A percentile compares a stretch with the other conserved stretches of the same genome.
phyloP scores from a whole-genome alignment of 2,797 vertebrate genomes.

The Poeciliopsis gracilis region DNA sequence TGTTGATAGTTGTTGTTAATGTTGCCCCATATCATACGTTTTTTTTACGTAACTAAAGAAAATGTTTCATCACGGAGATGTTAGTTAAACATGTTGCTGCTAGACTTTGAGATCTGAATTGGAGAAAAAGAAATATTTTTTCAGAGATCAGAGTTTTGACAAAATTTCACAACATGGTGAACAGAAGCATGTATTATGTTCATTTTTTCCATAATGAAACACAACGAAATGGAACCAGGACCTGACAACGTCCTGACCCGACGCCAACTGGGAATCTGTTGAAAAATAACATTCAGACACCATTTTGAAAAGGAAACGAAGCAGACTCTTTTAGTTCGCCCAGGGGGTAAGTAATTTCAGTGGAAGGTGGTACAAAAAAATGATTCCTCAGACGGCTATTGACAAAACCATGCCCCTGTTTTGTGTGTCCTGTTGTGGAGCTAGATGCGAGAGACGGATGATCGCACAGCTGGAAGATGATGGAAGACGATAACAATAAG shows the following conservation, averaged over 20 bases:
- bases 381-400: not conserved
- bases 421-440: not conserved
- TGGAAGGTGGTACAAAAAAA: not conserved
- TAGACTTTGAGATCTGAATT: not conserved
- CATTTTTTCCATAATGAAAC: no score
- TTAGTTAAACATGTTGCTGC: not conserved
- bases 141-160: not conserved
- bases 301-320: not conserved
- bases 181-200: not conserved
- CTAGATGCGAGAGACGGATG: not conserved
- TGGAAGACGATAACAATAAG: fast-evolving
- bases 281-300: not conserved
- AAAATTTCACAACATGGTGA: not conserved
- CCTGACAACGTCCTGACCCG: not conserved
- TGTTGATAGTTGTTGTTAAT: no score
- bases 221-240: not conserved
- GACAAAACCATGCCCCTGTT: not conserved
- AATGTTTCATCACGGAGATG: no score
- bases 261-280: not conserved
- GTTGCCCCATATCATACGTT: no score
- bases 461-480: slow-evolving; percentile 23
- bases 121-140: not conserved
- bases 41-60: no score
- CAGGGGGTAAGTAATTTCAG: not conserved
- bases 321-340: not conserved